Evolutionary conservation across 2,113 vertebrate genomes (phyloP).

Genomic region (Bostrychus sinensis): DNA sequence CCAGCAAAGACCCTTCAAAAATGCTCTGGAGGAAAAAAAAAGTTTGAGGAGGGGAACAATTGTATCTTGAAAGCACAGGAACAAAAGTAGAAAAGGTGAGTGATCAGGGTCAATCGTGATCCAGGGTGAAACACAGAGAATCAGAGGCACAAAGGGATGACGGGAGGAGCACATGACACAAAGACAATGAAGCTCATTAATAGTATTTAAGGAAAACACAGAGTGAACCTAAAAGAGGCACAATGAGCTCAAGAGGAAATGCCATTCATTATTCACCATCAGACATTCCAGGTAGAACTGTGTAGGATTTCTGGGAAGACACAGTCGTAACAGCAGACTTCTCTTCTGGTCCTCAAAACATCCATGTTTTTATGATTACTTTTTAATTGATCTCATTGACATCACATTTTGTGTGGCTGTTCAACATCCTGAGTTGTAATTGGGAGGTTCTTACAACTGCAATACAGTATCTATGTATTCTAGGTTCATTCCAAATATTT

Average conservation of each 20-base stretch:
- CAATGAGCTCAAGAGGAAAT: conserved; percentile 50
- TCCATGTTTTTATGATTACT: background rate
- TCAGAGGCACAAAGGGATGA: conserved; percentile 49
- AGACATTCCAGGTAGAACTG: conserved; percentile 18
- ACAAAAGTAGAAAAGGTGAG: conserved; percentile 83
- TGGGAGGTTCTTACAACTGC: too few species aligned
- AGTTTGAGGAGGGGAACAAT: conserved; percentile 82
- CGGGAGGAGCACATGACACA: conserved; percentile 22
- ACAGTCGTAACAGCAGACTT: background rate
- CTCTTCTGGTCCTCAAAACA: background rate
- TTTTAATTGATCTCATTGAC: background rate
- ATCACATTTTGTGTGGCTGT: background rate
- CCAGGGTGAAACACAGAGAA: conserved; percentile 56
- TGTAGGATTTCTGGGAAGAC: conserved; percentile 28
- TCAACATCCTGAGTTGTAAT: too few species aligned
- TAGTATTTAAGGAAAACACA: conserved; percentile 56
- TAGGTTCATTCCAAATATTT: too few species aligned
- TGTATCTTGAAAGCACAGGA: conserved; percentile 82
- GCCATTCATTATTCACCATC: conserved; percentile 51
- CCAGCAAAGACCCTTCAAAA: conserved; percentile 83
- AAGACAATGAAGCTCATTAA: conserved; percentile 54
- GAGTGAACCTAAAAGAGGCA: conserved; percentile 43
- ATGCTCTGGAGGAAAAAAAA: conserved; percentile 58
- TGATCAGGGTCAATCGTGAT: conserved; percentile 58
- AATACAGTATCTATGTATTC: too few species aligned